Evolutionary conservation across 2,797 vertebrate species (phyloP).

Genomic region (Gephyroberyx darwinii): DNA sequence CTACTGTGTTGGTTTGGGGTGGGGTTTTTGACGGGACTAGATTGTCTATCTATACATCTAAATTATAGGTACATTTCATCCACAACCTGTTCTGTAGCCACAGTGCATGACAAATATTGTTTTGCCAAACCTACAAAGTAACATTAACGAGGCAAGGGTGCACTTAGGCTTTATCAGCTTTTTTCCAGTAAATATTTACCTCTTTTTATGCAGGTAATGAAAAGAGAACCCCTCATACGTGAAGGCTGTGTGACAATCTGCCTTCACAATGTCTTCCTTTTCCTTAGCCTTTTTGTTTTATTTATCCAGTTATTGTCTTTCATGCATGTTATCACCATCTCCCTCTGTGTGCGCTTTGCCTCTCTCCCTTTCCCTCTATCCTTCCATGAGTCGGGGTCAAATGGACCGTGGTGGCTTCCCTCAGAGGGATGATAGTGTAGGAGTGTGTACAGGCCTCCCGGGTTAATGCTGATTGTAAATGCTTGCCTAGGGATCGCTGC

Average conservation of each 20-base stretch:
- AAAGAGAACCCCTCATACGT: background rate
- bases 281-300: background rate
- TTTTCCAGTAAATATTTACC: too few species aligned
- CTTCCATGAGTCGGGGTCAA: constrained; percentile 59
- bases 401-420: constrained; percentile 40
- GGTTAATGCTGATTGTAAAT: constrained; percentile 58
- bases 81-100: too few species aligned
- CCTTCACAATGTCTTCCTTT: background rate
- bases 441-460: constrained; percentile 49
- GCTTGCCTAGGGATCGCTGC: constrained; percentile 49
- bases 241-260: constrained; percentile 2
- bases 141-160: constrained; percentile 13
- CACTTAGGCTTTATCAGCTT: background rate
- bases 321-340: background rate
- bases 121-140: too few species aligned
- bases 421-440: constrained; percentile 37
- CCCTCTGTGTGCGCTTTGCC: background rate
- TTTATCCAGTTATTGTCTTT: background rate
- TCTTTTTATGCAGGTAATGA: background rate
- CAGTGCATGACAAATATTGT: too few species aligned
- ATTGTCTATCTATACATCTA: too few species aligned
- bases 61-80: too few species aligned
- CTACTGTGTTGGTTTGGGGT: too few species aligned
- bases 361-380: background rate
- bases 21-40: too few species aligned